A percentile compares a stretch with the other conserved stretches of the same genome.
Evolutionary conservation across 2,113 vertebrate species (phyloP).

Genomic region (Aegotheles bennettii): DNA sequence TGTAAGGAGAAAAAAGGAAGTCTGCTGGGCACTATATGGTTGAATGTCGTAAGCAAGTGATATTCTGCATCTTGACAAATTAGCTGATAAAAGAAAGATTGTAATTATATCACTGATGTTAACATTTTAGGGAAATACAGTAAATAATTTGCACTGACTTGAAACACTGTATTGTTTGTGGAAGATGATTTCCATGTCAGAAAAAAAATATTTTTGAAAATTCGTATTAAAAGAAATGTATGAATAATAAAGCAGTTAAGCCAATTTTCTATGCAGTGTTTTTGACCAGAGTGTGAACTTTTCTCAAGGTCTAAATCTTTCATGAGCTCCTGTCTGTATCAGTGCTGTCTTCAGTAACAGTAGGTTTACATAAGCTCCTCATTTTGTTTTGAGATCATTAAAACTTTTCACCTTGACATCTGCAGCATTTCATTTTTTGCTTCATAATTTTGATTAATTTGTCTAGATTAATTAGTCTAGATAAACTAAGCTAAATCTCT

Average conservation of each 20-base stretch:
- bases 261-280: background rate
- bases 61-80: background rate
- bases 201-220: background rate
- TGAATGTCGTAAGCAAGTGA: slow-evolving; percentile 9
- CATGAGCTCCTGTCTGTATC: background rate
- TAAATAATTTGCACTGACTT: background rate
- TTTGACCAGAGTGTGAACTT: background rate
- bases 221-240: rapidly evolving
- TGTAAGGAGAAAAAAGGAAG: background rate
- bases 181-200: background rate
- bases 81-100: background rate
- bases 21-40: background rate
- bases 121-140: background rate
- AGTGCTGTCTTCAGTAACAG: background rate
- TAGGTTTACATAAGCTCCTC: background rate
- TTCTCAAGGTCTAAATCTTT: background rate
- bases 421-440: background rate
- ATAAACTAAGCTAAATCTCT: background rate
- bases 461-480: background rate
- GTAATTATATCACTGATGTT: background rate
- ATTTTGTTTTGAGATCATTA: background rate
- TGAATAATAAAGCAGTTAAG: background rate
- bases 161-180: background rate
- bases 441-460: background rate
- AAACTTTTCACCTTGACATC: background rate